Evolutionary conservation across 1,140 invertebrate genomes (phyloP).

Genomic region (Hyphantria cunea): DNA sequence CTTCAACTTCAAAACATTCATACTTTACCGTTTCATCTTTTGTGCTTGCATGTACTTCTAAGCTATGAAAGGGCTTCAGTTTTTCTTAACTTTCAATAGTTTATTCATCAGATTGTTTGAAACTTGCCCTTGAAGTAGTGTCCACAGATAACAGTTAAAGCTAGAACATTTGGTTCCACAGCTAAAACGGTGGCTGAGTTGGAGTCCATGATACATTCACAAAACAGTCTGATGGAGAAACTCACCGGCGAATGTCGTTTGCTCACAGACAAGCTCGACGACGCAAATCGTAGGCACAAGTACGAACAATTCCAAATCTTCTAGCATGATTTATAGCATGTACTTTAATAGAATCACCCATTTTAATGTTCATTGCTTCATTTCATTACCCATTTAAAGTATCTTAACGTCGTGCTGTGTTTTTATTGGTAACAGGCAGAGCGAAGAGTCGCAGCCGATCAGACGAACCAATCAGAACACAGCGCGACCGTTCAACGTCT

Average conservation of each 20-base stretch:
- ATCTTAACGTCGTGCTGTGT: conserved; percentile 80
- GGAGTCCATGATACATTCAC: conserved; percentile 92
- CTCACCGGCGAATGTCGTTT: conserved; percentile 92
- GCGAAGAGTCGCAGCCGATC: conserved; percentile 76
- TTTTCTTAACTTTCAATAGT: conserved; percentile 80
- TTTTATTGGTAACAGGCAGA: conserved; percentile 80
- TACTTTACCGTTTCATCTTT: conserved; percentile 76
- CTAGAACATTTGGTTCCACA: conserved; percentile 82
- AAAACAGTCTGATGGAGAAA: conserved; percentile 94
- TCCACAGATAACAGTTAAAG: conserved; percentile 43
- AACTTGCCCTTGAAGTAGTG: conserved; percentile 16
- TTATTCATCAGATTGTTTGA: conserved; percentile 84
- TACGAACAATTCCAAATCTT: conserved; percentile 82
- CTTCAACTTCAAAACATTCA: conserved; percentile 73
- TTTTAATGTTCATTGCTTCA: conserved; percentile 13
- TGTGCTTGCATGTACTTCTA: conserved; percentile 65
- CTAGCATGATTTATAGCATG: conserved; percentile 50
- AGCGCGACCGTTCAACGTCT: conserved; percentile 71
- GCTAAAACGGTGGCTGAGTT: conserved; percentile 91
- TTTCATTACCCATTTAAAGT: conserved; percentile 40
- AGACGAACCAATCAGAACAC: conserved; percentile 81
- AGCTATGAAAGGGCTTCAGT: conserved; percentile 69
- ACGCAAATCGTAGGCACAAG: conserved; percentile 91
- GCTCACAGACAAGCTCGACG: conserved; percentile 92
- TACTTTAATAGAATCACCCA: conserved; percentile 7